Evolutionary conservation across 2,888 invertebrate genomes (phyloP).

Genomic region (Synanthedon vespiformis): DNA sequence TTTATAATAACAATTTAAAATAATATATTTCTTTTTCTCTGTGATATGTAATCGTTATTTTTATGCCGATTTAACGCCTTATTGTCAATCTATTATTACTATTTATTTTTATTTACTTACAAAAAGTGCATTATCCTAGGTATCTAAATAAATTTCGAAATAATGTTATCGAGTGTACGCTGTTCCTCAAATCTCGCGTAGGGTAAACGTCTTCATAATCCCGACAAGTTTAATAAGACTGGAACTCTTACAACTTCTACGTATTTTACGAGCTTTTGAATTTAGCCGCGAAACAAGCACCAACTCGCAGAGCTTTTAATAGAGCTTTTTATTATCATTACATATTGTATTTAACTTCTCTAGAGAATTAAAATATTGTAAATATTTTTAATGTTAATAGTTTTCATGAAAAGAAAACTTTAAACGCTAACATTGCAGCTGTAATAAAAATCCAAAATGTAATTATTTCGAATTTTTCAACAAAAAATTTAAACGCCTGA

Average conservation of each 20-base stretch:
- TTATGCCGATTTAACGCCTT: neutral
- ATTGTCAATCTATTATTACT: neutral
- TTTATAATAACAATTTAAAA: too few species aligned
- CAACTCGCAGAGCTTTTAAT: constrained; percentile 27
- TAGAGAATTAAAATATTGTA: neutral
- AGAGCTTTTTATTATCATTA: constrained; percentile 17
- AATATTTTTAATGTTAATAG: too few species aligned
- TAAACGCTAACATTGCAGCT: too few species aligned
- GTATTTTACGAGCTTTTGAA: constrained; percentile 4
- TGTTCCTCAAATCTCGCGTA: neutral
- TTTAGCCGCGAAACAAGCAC: constrained; percentile 4
- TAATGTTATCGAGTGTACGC: too few species aligned
- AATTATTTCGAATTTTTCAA: too few species aligned
- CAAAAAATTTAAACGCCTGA: too few species aligned
- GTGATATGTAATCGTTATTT: too few species aligned
- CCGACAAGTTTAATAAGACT: neutral
- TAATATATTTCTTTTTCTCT: too few species aligned
- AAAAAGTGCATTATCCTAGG: neutral
- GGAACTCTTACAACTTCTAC: neutral
- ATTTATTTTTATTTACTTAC: neutral
- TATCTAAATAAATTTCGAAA: too few species aligned
- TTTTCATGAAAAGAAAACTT: too few species aligned
- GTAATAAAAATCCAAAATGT: too few species aligned
- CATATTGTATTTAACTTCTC: neutral
- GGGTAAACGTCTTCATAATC: neutral